Conservation (phyloP, 2,888 invertebrate genomes). For the Lathronympha strigana region DNA sequence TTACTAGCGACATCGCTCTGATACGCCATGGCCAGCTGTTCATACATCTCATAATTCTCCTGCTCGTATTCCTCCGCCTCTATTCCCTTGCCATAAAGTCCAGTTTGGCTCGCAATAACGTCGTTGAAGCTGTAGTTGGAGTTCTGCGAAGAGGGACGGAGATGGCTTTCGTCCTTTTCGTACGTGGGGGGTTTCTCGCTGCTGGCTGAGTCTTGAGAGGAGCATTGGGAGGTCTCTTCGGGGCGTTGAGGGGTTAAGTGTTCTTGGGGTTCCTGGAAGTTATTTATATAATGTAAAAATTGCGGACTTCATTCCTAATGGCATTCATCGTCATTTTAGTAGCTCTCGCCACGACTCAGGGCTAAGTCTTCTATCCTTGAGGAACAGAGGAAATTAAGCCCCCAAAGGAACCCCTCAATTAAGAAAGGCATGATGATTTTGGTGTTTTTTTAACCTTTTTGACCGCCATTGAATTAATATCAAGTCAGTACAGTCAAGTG, state of each 20-base stretch:
- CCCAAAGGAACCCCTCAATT: too few relatives aligned
- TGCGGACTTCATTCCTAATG: too few relatives aligned
- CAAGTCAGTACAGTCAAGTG: too few relatives aligned
- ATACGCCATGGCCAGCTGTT: slow-evolving; percentile 78
- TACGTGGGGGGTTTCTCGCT: slow-evolving; percentile 55
- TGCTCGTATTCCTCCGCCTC: slow-evolving; percentile 57
- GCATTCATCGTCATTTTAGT: too few relatives aligned
- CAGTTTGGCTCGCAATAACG: slow-evolving; percentile 63
- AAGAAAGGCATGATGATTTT: too few relatives aligned
- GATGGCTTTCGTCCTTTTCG: slow-evolving; percentile 72
- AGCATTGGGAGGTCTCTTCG: slow-evolving; percentile 64
- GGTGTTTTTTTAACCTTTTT: too few relatives aligned
- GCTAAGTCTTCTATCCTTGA: too few relatives aligned
- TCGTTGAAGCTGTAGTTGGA: slow-evolving; percentile 75
- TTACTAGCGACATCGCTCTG: slow-evolving; percentile 74
- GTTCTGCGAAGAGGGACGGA: slow-evolving; percentile 71
- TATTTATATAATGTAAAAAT: slow-evolving; percentile 24
- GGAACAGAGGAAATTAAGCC: too few relatives aligned
- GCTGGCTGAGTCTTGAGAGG: slow-evolving; percentile 66
- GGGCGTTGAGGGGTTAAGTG: slow-evolving; percentile 33
- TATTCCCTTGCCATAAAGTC: slow-evolving; percentile 53
- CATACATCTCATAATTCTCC: slow-evolving; percentile 74
- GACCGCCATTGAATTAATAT: too few relatives aligned
- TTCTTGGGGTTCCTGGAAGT: slow-evolving; percentile 45
- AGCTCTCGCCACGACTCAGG: too few relatives aligned